Evolutionary conservation across 2,797 vertebrate species (phyloP).

Genomic region (Melanotaenia parkinsoni): DNA sequence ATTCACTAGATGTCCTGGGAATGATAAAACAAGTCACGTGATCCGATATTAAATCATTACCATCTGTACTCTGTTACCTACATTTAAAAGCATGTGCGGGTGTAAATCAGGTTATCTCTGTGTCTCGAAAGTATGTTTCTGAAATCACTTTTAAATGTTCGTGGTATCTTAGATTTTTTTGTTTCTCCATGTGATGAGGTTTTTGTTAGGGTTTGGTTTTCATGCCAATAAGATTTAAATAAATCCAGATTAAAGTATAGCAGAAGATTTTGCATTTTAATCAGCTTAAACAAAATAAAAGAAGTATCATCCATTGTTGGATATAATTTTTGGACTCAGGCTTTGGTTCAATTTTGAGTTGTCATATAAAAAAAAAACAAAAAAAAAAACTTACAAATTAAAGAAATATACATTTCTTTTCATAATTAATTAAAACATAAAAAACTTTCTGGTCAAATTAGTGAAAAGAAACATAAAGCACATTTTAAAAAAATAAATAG

Average conservation of each 20-base stretch:
- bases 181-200: slow-evolving; percentile 33
- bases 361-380: too few species aligned
- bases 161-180: slow-evolving; percentile 17
- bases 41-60: slow-evolving; percentile 51
- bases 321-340: neutral
- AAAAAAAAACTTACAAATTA: too few species aligned
- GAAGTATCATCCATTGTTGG: neutral
- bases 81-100: slow-evolving; percentile 20
- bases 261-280: neutral
- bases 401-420: neutral
- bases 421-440: too few species aligned
- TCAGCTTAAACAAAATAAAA: neutral
- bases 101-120: slow-evolving; percentile 49
- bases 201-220: slow-evolving; percentile 35
- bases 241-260: slow-evolving; percentile 30
- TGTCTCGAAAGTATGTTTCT: slow-evolving; percentile 28
- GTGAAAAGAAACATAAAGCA: too few species aligned
- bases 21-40: slow-evolving; percentile 47
- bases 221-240: slow-evolving; percentile 27
- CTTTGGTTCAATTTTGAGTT: neutral
- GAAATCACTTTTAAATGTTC: slow-evolving; percentile 22
- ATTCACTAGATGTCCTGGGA: slow-evolving; percentile 52
- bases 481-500: too few species aligned
- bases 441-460: too few species aligned
- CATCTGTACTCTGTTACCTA: slow-evolving; percentile 22